Evolutionary conservation across 2,113 vertebrate genomes (phyloP).

Genomic region (Pangasianodon gigas): DNA sequence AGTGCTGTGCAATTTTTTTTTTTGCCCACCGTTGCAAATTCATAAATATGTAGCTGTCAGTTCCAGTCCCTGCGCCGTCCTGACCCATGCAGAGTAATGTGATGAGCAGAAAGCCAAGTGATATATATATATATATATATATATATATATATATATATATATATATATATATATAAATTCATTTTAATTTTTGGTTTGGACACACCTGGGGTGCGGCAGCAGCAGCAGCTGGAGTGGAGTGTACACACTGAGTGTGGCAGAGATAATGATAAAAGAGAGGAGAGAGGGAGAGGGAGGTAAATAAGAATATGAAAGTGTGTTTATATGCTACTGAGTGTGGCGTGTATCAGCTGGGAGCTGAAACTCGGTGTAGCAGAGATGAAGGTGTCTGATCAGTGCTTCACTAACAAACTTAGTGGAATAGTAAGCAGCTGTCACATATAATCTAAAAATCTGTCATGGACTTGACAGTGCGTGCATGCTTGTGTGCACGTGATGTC

Average conservation of each 20-base stretch:
- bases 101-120: constrained; percentile 44
- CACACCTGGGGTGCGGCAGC: constrained; percentile 46
- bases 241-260: not conserved
- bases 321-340: constrained; percentile 1
- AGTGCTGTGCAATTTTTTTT: constrained; percentile 38
- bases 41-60: constrained; percentile 54
- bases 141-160: constrained; percentile 11
- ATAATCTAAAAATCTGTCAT: constrained; percentile 34
- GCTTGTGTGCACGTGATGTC: not conserved
- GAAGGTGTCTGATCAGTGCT: constrained; percentile 38
- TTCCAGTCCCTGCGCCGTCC: constrained; percentile 32
- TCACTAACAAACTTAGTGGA: constrained; percentile 29
- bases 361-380: constrained; percentile 21
- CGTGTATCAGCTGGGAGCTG: constrained; percentile 40
- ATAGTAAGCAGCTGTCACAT: constrained; percentile 52
- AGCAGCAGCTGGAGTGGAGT: not conserved
- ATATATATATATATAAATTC: not conserved
- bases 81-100: constrained; percentile 32
- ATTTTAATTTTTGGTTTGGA: constrained; percentile 34
- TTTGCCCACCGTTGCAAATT: constrained; percentile 38
- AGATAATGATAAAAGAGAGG: constrained; percentile 34
- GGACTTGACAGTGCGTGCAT: not conserved
- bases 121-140: constrained; percentile 19
- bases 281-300: constrained; percentile 19
- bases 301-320: constrained; percentile 14